These are phyloP conservation scores for Lottia gigantea DNA, from an alignment of 2,888 invertebrate species.

Conservation along the genomic window DNA sequence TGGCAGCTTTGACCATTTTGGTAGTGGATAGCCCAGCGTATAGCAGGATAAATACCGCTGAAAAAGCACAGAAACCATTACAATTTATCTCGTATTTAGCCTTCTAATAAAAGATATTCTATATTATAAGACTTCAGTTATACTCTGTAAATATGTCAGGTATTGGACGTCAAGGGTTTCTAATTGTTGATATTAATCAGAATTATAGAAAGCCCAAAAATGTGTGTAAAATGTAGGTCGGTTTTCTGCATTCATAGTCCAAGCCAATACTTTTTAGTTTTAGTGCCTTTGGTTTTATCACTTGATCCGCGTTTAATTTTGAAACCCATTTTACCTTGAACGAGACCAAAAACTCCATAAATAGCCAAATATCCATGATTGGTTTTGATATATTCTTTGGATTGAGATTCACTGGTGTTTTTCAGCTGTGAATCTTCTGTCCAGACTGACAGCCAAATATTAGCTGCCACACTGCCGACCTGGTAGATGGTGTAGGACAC, in stretches of 20 bases:
- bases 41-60: slow-evolving; percentile 51
- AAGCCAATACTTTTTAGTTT: too few species aligned
- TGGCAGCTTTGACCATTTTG: slow-evolving; percentile 44
- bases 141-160: too few species aligned
- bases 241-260: too few species aligned
- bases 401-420: slow-evolving; percentile 34
- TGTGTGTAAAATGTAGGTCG: too few species aligned
- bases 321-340: too few species aligned
- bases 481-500: slow-evolving; percentile 63
- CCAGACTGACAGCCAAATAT: slow-evolving; percentile 65
- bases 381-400: slow-evolving; percentile 39
- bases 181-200: too few species aligned
- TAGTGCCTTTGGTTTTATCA: too few species aligned
- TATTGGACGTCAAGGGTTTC: too few species aligned
- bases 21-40: slow-evolving; percentile 46
- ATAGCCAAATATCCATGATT: slow-evolving; percentile 68
- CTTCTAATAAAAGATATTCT: too few species aligned
- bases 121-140: too few species aligned
- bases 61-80: slow-evolving; percentile 16
- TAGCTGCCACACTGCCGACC: slow-evolving; percentile 51
- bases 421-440: slow-evolving; percentile 59
- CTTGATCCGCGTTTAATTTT: too few species aligned
- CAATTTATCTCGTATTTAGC: neutral
- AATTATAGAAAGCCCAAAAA: too few species aligned
- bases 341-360: slow-evolving; percentile 67